Conservation (phyloP, 1,140 invertebrate species). For the Phenacoccus solenopsis region DNA sequence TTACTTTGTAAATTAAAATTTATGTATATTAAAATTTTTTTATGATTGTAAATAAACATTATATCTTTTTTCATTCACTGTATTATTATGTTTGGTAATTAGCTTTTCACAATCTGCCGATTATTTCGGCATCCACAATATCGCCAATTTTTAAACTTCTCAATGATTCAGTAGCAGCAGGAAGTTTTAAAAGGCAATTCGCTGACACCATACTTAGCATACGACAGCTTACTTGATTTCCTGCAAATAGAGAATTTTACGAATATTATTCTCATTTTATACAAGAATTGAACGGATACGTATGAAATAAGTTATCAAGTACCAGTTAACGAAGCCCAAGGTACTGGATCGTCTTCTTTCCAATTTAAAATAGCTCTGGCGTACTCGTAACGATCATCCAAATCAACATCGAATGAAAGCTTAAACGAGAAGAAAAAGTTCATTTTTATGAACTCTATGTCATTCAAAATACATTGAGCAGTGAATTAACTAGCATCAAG, state of each 20-base stretch:
- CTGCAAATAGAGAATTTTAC: not conserved
- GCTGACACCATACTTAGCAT: conserved; percentile 60
- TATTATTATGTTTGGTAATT: no score
- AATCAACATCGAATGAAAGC: conserved; percentile 33
- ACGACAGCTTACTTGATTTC: conserved; percentile 67
- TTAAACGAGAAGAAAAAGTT: no score
- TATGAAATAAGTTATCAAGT: not conserved
- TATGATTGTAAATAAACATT: not conserved
- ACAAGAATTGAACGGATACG: no score
- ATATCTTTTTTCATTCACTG: not conserved
- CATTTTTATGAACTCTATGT: no score
- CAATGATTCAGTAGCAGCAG: conserved; percentile 29
- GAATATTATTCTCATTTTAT: no score
- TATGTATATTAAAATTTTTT: not conserved
- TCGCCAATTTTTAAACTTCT: not conserved
- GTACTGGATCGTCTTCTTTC: conserved; percentile 35
- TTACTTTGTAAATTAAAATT: not conserved
- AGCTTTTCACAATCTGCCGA: not conserved
- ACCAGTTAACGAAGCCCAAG: conserved; percentile 27
- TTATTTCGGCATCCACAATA: not conserved
- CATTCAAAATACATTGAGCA: not conserved
- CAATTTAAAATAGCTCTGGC: conserved; percentile 50
- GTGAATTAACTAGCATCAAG: no score
- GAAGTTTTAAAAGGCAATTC: conserved; percentile 56
- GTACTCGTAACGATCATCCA: conserved; percentile 74